Conservation (phyloP, 2,888 invertebrate species). For the Punctoribates punctum region DNA sequence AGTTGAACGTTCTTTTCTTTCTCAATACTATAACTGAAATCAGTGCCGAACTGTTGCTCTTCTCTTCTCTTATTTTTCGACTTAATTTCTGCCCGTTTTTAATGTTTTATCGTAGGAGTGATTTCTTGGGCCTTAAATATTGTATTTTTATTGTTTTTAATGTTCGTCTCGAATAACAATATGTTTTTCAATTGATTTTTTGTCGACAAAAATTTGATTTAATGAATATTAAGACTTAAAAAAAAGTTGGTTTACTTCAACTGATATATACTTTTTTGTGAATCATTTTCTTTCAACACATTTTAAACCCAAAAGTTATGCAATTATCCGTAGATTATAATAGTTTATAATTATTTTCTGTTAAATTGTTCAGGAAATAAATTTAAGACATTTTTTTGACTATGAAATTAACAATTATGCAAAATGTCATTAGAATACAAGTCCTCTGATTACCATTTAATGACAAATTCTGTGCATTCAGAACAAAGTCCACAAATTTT, state of each 20-base stretch:
- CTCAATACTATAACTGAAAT: background rate
- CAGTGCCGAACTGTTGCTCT: background rate
- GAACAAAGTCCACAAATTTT: background rate
- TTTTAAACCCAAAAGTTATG: too few species aligned
- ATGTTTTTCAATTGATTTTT: background rate
- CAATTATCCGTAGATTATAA: background rate
- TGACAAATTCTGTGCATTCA: background rate
- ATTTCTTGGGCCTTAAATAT: background rate
- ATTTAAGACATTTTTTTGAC: background rate
- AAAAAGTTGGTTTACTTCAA: too few species aligned
- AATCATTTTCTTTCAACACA: too few species aligned
- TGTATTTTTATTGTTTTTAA: background rate
- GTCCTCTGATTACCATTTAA: too few species aligned
- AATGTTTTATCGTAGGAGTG: constrained; percentile 17
- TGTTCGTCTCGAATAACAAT: background rate
- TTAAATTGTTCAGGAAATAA: constrained; percentile 15
- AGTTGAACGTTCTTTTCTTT: constrained; percentile 24
- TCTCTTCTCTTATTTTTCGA: background rate
- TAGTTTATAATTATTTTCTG: background rate
- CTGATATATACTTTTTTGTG: too few species aligned
- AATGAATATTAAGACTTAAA: too few species aligned
- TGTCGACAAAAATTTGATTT: background rate
- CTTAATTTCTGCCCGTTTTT: background rate
- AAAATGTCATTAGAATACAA: background rate
- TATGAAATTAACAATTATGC: background rate